These are phyloP conservation scores for Cephalopholis sonnerati DNA, from an alignment of 2,113 vertebrate genomes.

Conservation along the genomic window DNA sequence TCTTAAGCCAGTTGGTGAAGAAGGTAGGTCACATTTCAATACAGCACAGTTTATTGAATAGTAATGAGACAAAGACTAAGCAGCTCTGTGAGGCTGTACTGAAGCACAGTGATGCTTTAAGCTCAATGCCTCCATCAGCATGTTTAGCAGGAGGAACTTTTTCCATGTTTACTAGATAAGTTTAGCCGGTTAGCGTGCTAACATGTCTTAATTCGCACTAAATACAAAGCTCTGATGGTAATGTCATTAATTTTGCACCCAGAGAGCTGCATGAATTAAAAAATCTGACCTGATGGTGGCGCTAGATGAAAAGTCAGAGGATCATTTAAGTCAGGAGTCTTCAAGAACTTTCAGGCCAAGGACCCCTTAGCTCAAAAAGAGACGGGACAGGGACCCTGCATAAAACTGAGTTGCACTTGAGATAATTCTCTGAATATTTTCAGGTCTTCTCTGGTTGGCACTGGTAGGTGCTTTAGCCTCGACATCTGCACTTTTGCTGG, in stretches of 20 bases:
- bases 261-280: not conserved
- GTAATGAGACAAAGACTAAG: conserved; percentile 18
- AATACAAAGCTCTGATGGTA: not conserved
- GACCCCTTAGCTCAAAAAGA: too few relatives aligned
- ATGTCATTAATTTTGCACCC: not conserved
- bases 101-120: conserved; percentile 7
- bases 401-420: too few relatives aligned
- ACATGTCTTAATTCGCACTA: not conserved
- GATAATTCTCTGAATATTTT: too few relatives aligned
- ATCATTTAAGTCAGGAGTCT: not conserved
- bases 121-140: conserved; percentile 1
- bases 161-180: not conserved
- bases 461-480: too few relatives aligned
- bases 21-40: conserved; percentile 15
- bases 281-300: not conserved
- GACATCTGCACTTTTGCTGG: too few relatives aligned
- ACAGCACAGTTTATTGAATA: conserved; percentile 30
- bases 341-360: too few relatives aligned
- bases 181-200: not conserved
- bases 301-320: not conserved
- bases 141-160: not conserved
- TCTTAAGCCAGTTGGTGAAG: not conserved
- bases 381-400: too few relatives aligned
- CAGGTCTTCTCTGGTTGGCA: too few relatives aligned
- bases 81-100: conserved; percentile 10